Conservation (phyloP, 2,888 invertebrate genomes). For the Polymixis lichenea region DNA sequence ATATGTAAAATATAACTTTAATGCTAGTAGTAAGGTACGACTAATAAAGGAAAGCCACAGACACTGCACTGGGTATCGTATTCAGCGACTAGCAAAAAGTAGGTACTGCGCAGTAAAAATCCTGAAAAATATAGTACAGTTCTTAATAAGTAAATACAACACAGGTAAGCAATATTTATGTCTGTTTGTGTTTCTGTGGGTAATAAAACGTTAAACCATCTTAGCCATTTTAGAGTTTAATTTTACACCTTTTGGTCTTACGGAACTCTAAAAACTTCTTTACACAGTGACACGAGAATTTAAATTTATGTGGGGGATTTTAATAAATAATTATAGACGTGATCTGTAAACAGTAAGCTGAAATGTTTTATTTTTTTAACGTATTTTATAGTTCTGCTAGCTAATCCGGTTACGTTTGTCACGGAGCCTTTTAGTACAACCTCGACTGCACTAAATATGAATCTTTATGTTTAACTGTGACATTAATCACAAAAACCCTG, state of each 20-base stretch:
- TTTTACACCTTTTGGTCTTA: neutral
- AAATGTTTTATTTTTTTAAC: constrained; percentile 83
- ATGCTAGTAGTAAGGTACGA: neutral
- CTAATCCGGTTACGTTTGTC: constrained; percentile 79
- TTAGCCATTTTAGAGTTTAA: neutral
- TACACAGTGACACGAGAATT: constrained; percentile 64
- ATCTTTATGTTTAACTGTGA: constrained; percentile 87
- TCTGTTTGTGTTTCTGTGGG: neutral
- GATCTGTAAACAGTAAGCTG: constrained; percentile 86
- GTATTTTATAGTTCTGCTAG: constrained; percentile 78
- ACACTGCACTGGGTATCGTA: neutral
- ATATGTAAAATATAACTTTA: too few relatives aligned
- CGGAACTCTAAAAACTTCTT: constrained; percentile 67
- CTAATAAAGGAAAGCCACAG: too few relatives aligned
- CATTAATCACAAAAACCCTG: constrained; percentile 88
- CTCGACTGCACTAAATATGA: constrained; percentile 87
- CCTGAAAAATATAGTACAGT: neutral
- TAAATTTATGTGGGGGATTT: constrained; percentile 86
- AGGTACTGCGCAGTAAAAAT: neutral
- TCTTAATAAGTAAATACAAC: neutral
- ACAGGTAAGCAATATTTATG: neutral
- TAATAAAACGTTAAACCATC: neutral
- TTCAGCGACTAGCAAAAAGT: neutral
- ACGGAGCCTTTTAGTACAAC: constrained; percentile 75
- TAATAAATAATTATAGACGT: constrained; percentile 84